phyloP scores from a whole-genome alignment of 1,140 invertebrate species.

The Mizuhopecten yessoensis region DNA sequence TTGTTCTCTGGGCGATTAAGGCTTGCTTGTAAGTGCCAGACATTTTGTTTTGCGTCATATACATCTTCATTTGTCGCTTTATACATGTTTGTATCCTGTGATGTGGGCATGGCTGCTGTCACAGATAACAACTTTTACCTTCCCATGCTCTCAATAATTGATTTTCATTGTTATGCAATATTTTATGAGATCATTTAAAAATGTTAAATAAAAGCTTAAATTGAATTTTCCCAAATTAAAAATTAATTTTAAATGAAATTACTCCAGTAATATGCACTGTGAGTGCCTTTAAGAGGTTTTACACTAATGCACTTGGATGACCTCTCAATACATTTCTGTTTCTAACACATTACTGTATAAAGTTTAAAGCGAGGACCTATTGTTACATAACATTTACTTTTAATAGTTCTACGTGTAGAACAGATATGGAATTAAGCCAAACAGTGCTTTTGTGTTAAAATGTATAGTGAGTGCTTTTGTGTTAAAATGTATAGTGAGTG shows the following conservation, averaged over 20 bases:
- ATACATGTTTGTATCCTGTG: not conserved
- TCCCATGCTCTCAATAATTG: not conserved
- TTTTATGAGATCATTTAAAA: slow-evolving; percentile 19
- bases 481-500: no score
- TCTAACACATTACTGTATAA: no score
- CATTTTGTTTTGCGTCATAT: not conserved
- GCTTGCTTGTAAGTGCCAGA: slow-evolving; percentile 7
- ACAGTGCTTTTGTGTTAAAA: not conserved
- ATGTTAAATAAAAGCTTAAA: not conserved
- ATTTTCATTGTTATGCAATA: slow-evolving; percentile 4
- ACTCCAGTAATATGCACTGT: not conserved
- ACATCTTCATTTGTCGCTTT: not conserved
- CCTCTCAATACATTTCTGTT: no score
- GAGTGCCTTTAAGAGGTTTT: not conserved
- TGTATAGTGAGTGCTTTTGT: not conserved
- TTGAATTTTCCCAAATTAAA: slow-evolving; percentile 8
- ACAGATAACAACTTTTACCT: not conserved
- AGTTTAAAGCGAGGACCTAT: no score
- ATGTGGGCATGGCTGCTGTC: not conserved
- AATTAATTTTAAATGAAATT: slow-evolving; percentile 3
- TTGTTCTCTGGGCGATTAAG: not conserved
- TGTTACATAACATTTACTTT: no score
- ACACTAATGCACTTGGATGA: no score
- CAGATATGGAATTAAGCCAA: no score
- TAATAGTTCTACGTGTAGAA: no score